Evolutionary conservation across 2,797 vertebrate species (phyloP).

Genomic region (Synaphobranchus kaupii): DNA sequence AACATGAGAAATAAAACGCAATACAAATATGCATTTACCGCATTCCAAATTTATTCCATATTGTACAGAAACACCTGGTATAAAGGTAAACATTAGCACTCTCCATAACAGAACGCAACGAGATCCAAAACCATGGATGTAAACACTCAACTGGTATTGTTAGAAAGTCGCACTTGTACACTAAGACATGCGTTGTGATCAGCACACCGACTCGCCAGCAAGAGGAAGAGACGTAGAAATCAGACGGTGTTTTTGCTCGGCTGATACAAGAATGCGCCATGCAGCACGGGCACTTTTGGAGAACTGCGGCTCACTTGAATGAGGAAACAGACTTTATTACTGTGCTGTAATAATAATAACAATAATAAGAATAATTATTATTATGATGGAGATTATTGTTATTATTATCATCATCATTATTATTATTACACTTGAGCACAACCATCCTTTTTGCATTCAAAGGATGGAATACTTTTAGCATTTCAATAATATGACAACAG

Average conservation of each 20-base stretch:
- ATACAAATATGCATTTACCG: slow-evolving; percentile 39
- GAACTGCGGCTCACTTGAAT: background rate
- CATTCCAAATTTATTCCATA: slow-evolving; percentile 72
- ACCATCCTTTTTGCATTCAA: slow-evolving; percentile 3
- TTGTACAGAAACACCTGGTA: slow-evolving; percentile 69
- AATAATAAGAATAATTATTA: background rate
- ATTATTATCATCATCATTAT: background rate
- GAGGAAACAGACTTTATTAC: background rate
- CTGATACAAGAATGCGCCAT: slow-evolving; percentile 5
- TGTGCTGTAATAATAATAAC: background rate
- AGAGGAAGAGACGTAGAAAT: background rate
- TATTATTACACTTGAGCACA: background rate
- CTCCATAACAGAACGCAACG: slow-evolving; percentile 45
- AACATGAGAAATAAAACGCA: background rate
- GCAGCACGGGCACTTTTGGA: background rate
- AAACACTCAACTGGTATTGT: slow-evolving; percentile 25
- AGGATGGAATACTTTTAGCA: background rate
- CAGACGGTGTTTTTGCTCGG: background rate
- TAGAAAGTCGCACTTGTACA: slow-evolving; percentile 62
- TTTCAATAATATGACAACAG: slow-evolving; percentile 7
- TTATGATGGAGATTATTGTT: background rate
- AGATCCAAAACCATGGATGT: slow-evolving; percentile 30
- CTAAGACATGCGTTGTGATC: slow-evolving; percentile 61
- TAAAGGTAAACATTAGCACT: slow-evolving; percentile 61
- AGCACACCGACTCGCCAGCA: background rate